Base-by-base conservation (phyloP, 2,888 invertebrate genomes). In the Allolobophora icterica region DNA sequence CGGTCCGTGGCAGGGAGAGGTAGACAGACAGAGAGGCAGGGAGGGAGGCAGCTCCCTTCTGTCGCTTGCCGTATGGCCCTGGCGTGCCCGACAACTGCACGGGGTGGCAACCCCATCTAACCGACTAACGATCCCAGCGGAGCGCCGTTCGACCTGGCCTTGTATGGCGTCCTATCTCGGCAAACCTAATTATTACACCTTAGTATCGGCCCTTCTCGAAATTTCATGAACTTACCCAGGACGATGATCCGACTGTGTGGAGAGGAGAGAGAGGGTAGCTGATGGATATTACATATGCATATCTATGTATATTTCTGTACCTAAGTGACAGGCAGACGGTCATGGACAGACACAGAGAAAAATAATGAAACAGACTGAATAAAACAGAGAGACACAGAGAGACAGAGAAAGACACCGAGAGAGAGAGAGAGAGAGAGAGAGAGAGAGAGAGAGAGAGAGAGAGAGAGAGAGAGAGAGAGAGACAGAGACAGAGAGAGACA, bases 1-100 rank as follows among this genome's bases (percentile, higher is more conserved):
- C 71, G 71, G 13, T n/a, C 17, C 8, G n/a, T 71, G 71, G n/a
- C 71, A 71, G 71, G 1, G 71, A 11, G 71, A 71, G 71, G 17
- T 33, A 83, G 83, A 33, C 30, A 30, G 11, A 33, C 84, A 35
- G 33, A 34, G 84, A 35, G 19, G 21, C 15, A 21, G 87, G 30
- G 87, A 87, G 35, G 87, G 19, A 38, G 35, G 24, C 33, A 34
- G 87, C 5, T 38, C 34, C 87, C 87, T 87, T 87, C 87, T 87
- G 87, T 87, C 87, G 71, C 71, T 87, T 38, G 24, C 87, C 35
- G 87, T 87, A 87, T 87, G 87, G 17, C 87, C 38, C 38, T 71
- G 30, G 11, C 71, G 8, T 35, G 11, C 34, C 87, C 87, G 35
- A 34, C 35, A 87, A 35, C 87, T 87, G 87, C 87, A 87, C 35